Evolutionary conservation across 2,797 vertebrate species (phyloP).

Genomic region (Cetoscarus ocellatus): DNA sequence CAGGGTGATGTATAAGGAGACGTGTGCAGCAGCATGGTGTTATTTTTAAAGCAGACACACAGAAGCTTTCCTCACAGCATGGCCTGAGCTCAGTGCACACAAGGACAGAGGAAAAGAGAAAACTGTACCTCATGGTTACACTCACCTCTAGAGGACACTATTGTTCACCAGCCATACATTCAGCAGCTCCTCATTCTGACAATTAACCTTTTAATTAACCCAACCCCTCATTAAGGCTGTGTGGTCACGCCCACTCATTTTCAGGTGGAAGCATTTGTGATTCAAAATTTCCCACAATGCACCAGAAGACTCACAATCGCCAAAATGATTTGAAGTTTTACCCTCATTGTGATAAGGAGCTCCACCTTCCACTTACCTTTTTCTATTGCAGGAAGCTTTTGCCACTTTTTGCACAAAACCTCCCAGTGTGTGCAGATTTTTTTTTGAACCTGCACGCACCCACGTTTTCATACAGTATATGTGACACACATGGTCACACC

Average conservation of each 20-base stretch:
- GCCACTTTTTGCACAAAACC: too few relatives aligned
- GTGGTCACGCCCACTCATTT: constrained; percentile 55
- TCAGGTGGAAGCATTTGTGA: constrained; percentile 48
- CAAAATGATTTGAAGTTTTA: neutral
- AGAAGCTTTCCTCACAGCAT: constrained; percentile 20
- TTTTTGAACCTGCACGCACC: neutral
- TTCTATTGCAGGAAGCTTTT: neutral
- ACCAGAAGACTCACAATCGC: constrained; percentile 8
- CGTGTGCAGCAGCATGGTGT: neutral
- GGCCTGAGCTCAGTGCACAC: constrained; percentile 37
- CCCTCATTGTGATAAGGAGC: too few relatives aligned
- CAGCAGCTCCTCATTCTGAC: constrained; percentile 54
- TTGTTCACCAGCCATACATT: constrained; percentile 83
- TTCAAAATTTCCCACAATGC: constrained; percentile 16
- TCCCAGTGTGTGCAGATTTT: neutral
- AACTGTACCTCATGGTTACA: constrained; percentile 59
- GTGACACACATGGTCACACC: constrained; percentile 17
- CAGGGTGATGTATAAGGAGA: constrained; percentile 9
- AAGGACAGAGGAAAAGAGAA: constrained; percentile 24
- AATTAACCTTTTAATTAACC: constrained; percentile 76
- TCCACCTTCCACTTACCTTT: too few relatives aligned
- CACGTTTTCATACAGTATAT: neutral
- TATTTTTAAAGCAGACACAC: constrained; percentile 42
- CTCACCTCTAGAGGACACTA: constrained; percentile 88
- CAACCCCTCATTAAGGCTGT: constrained; percentile 57